Evolutionary conservation across 2,797 vertebrate species (phyloP).

Genomic region (Crypturellus tataupa): DNA sequence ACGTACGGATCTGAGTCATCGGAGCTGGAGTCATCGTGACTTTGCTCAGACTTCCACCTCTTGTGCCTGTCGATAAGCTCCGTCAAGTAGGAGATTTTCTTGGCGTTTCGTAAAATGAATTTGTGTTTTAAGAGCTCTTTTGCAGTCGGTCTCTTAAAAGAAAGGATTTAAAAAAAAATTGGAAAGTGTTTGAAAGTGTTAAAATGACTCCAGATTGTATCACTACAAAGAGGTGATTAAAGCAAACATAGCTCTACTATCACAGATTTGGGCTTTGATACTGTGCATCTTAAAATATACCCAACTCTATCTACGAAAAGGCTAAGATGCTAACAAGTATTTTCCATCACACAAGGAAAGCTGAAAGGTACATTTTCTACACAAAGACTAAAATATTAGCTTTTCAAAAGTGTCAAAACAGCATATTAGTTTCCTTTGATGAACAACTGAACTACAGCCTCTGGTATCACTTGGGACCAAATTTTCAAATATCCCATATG

Average conservation of each 20-base stretch:
- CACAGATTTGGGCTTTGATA: background rate
- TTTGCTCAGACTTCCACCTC: slow-evolving; percentile 95
- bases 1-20: slow-evolving; percentile 95
- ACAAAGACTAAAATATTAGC: background rate
- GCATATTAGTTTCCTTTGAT: background rate
- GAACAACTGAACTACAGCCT: background rate
- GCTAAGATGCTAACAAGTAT: background rate
- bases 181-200: background rate
- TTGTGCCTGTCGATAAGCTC: slow-evolving; percentile 98
- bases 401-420: background rate
- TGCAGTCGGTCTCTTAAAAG: slow-evolving; percentile 92
- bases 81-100: slow-evolving; percentile 97
- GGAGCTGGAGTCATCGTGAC: slow-evolving; percentile 91
- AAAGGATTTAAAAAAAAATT: too few relatives aligned
- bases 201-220: background rate
- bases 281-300: background rate
- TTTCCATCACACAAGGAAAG: background rate
- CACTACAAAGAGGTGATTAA: background rate
- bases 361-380: background rate
- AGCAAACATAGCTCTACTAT: background rate
- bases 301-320: background rate
- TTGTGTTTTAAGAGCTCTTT: slow-evolving; percentile 98
- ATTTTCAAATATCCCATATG: background rate
- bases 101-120: slow-evolving; percentile 94
- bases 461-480: background rate